A percentile compares a stretch with the other conserved stretches of the same genome.
phyloP scores from a whole-genome alignment of 1,140 invertebrate species.

The Anoplophora glabripennis region DNA sequence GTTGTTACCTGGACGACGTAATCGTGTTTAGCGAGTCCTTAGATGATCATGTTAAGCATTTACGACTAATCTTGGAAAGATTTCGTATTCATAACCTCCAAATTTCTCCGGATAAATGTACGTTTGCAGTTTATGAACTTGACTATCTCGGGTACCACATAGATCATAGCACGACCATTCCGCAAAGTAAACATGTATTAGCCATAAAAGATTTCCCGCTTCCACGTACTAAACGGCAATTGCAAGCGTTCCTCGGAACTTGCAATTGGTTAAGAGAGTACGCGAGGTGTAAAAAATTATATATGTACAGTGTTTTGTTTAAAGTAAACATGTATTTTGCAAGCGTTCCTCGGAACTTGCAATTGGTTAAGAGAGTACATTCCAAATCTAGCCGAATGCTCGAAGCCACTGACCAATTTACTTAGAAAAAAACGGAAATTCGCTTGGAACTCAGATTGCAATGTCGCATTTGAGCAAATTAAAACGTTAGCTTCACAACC shows the following conservation, averaged over 20 bases:
- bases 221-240: conserved; percentile 21
- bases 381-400: conserved; percentile 20
- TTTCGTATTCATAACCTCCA: conserved; percentile 1
- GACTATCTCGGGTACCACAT: conserved; percentile 39
- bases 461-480: conserved; percentile 18
- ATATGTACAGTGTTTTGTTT: too few relatives aligned
- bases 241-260: conserved; percentile 34
- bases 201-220: conserved; percentile 29
- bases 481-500: conserved; percentile 15
- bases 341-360: too few relatives aligned
- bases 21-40: conserved; percentile 19
- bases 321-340: too few relatives aligned
- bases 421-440: conserved; percentile 20
- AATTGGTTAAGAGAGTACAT: conserved; percentile 34
- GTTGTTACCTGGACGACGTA: conserved; percentile 36
- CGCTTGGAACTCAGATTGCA: background rate
- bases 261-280: too few relatives aligned
- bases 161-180: conserved; percentile 20
- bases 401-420: conserved; percentile 26
- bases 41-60: background rate
- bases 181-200: conserved; percentile 29
- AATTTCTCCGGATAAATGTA: conserved; percentile 20
- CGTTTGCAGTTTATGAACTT: conserved; percentile 11
- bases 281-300: too few relatives aligned
- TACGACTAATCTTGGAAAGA: conserved; percentile 23